Percentiles rank a stretch among this genome's conserved stretches.
phyloP scores from a whole-genome alignment of 2,888 invertebrate genomes.

The Ormyrus rosae region DNA sequence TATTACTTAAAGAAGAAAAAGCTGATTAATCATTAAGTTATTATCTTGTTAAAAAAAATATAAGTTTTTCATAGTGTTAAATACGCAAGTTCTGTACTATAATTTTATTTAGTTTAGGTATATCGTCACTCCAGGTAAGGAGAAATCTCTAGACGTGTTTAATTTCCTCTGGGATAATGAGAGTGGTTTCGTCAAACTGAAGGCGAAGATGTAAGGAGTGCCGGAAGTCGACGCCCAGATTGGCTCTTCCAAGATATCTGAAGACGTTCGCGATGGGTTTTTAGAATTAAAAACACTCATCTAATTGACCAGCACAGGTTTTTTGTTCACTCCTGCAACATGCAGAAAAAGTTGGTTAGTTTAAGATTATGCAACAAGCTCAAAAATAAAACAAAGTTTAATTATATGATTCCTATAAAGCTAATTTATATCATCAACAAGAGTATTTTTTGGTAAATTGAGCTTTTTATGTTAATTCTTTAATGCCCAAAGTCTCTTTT shows the following conservation, averaged over 20 bases:
- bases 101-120: conserved; percentile 27
- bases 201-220: conserved; percentile 69
- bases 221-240: conserved; percentile 67
- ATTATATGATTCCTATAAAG: conserved; percentile 22
- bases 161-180: conserved; percentile 73
- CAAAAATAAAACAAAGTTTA: conserved; percentile 31
- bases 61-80: too few species aligned
- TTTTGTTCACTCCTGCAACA: conserved; percentile 21
- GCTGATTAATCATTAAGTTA: too few species aligned
- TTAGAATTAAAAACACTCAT: conserved; percentile 65
- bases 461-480: not conserved
- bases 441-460: conserved; percentile 8
- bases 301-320: conserved; percentile 30
- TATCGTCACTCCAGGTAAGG: conserved; percentile 7
- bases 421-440: conserved; percentile 12
- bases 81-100: not conserved
- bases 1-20: too few species aligned
- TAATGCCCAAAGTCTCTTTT: too few species aligned
- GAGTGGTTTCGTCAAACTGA: conserved; percentile 67
- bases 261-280: conserved; percentile 61
- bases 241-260: conserved; percentile 60
- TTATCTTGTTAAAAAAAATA: too few species aligned
- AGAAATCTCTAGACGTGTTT: conserved; percentile 67
- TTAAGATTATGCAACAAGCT: conserved; percentile 22
- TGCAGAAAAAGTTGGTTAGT: conserved; percentile 25